These are phyloP conservation scores for Ischnus inquisitorius DNA, from an alignment of 2,888 invertebrate genomes.

Conservation along the genomic window DNA sequence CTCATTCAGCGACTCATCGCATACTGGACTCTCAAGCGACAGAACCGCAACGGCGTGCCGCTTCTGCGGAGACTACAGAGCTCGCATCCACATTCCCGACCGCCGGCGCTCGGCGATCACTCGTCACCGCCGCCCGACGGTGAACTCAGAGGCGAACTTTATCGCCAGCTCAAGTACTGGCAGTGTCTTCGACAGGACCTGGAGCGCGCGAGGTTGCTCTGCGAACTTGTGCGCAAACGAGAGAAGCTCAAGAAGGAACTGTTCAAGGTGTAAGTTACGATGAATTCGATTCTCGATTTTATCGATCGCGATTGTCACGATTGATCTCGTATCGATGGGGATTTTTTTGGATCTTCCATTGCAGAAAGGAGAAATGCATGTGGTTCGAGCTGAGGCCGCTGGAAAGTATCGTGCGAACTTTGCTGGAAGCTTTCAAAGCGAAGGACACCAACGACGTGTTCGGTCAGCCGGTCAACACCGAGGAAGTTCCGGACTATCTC, in stretches of 20 bases:
- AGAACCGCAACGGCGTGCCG: conserved; percentile 98
- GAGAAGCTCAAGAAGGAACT: conserved; percentile 97
- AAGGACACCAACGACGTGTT: conserved; percentile 96
- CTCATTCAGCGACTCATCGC: conserved; percentile 96
- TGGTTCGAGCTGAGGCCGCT: conserved; percentile 94
- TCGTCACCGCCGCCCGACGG: conserved; percentile 82
- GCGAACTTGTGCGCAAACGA: conserved; percentile 97
- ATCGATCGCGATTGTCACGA: neutral
- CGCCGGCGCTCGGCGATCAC: conserved; percentile 79
- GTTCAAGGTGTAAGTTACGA: conserved; percentile 88
- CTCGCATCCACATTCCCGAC: conserved; percentile 83
- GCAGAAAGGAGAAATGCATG: conserved; percentile 91
- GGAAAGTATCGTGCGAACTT: conserved; percentile 91
- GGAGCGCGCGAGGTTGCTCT: conserved; percentile 95
- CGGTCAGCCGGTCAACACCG: conserved; percentile 95
- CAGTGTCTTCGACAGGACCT: conserved; percentile 97
- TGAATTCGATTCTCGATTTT: conserved; percentile 15
- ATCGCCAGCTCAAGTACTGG: conserved; percentile 96
- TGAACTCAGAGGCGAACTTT: conserved; percentile 88
- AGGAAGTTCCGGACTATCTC: conserved; percentile 96
- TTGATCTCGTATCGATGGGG: conserved; percentile 3
- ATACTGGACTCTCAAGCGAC: conserved; percentile 99
- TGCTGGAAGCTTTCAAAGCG: conserved; percentile 91
- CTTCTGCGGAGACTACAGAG: conserved; percentile 94
- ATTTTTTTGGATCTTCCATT: conserved; percentile 51